Conservation (phyloP, 2,113 vertebrate species). For the Phaethon lepturus region DNA sequence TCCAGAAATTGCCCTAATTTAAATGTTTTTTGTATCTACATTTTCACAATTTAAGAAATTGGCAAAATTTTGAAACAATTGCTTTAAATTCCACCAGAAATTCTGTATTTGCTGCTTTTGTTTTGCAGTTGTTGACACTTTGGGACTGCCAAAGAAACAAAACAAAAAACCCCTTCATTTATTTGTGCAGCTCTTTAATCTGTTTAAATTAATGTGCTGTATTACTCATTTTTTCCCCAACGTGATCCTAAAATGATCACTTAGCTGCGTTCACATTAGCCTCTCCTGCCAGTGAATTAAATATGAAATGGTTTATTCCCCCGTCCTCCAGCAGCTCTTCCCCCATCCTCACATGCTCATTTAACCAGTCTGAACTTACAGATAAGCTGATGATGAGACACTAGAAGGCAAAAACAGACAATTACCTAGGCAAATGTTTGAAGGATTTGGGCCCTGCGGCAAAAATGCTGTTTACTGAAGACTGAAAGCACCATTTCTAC, state of each 20-base stretch:
- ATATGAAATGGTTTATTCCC: neutral
- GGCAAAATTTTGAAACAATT: neutral
- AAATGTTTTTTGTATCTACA: neutral
- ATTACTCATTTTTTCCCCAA: slow-evolving; percentile 40
- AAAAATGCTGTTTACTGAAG: slow-evolving; percentile 70
- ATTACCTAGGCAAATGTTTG: slow-evolving; percentile 73
- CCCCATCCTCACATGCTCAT: slow-evolving; percentile 39
- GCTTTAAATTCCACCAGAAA: neutral
- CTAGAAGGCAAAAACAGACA: slow-evolving; percentile 68
- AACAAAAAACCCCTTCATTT: neutral
- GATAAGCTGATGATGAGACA: slow-evolving; percentile 53
- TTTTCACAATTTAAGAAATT: neutral
- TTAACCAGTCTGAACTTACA: slow-evolving; percentile 50
- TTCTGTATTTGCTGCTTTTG: neutral
- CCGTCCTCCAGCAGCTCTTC: slow-evolving; percentile 3
- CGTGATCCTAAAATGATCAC: slow-evolving; percentile 20
- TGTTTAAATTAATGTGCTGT: slow-evolving; percentile 24
- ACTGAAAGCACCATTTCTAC: slow-evolving; percentile 61
- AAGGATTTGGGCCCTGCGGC: slow-evolving; percentile 73
- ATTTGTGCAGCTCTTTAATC: neutral
- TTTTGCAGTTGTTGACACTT: neutral
- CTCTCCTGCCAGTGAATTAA: slow-evolving; percentile 63
- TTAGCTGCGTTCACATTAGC: neutral
- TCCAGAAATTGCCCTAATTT: neutral
- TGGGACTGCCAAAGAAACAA: neutral